Evolutionary conservation across 2,797 vertebrate species (phyloP), one percentile per base, ranked within the genome.

Genomic region (Decapterus maruadsi): DNA sequence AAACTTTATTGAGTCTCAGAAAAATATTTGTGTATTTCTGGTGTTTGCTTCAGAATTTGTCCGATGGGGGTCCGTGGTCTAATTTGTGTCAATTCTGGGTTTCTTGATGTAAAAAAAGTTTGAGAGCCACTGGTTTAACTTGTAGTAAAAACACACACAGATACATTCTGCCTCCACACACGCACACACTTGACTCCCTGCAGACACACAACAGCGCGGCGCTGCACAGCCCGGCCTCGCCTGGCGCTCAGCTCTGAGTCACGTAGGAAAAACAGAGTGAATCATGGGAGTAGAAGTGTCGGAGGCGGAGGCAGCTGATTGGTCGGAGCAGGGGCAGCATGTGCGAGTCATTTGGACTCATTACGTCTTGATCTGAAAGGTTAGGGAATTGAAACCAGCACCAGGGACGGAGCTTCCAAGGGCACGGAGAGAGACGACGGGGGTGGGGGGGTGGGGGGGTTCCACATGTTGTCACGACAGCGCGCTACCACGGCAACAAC

Each of bases 271-370:
- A 92, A 92, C 85, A 87, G 78, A 85, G 75, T 91, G 84, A 92
- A 92, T 94, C 88, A 80, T 76, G 80, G 84, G 90, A 84, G 90
- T 91, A 90, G 92, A 91, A 91, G 78, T 90, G 89, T 64, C 86
- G 89, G 90, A 87, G 87, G 31, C 4, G 31, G 31, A 34, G 31
- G 31, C 4, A 34, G 31, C 31, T 82, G 81, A 90, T 90, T 91
- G 40, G 85, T 68, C 45, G 61, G 82, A 26, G 26, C 88, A 89
- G 81, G 88, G 90, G 87, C 87, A 92, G 93, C 94, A 94, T 92
- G 91, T 94, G 94, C 84, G 90, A 93, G 87, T 89, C 85, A 93
- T 94, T 94, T 94, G 48, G 69, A 79, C 91, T 94, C 93, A 95
- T 95, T 94, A 95, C 84, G 71, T 64, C 56, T 73, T 80, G 89